Evolutionary conservation across 2,797 vertebrate genomes (phyloP), one percentile per base, ranked within the genome.

Genomic region (Picus viridis): DNA sequence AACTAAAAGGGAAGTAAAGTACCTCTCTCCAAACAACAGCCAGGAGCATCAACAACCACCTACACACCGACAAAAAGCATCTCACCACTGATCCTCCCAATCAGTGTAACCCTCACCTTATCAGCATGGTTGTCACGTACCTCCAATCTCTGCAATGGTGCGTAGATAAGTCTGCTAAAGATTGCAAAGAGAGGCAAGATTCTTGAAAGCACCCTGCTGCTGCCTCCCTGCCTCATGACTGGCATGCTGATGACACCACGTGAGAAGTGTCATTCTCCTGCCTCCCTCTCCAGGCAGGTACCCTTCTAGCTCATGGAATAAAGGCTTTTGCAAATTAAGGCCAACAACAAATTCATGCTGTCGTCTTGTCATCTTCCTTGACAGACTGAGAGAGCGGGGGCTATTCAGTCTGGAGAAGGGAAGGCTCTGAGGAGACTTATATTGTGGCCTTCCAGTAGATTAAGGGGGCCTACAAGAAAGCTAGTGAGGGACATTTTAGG

Each of bases 191-290:
- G 69, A 86, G 59, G 58, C 53, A 86, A 67, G 76, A 86, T 90
- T 72, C 79, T 81, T 90, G 70, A 73, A 90, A 92, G 73, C 69
- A 81, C 39, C 90, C 70, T 89, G 90, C 90, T 93, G 88, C 83
- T 72, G 81, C 29, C 62, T 85, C 70, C 68, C 70, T 72, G 75
- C 59, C 76, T 93, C 56, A 30, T 85, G 94, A 84, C 90, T 70
- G 79, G 70, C 79, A 81, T 83, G 93, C 70, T 94, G 90, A 93
- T 92, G 73, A 39, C 8, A 36, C 32, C 2, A 10, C 2, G 0
- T 87, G 78, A 68, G 82, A 90, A 75, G 76, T 27, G 34, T 22
- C 72, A 54, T 67, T 81, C 78, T 59, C 53, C 24, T n/a, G 41
- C 45, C 76, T 77, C 47, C 51, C 65, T 87, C 51, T 63, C 69